Percentiles rank a stretch among this genome's conserved stretches.
Conservation (phyloP, 2,797 vertebrate genomes). For the Lutjanus campechanus region DNA sequence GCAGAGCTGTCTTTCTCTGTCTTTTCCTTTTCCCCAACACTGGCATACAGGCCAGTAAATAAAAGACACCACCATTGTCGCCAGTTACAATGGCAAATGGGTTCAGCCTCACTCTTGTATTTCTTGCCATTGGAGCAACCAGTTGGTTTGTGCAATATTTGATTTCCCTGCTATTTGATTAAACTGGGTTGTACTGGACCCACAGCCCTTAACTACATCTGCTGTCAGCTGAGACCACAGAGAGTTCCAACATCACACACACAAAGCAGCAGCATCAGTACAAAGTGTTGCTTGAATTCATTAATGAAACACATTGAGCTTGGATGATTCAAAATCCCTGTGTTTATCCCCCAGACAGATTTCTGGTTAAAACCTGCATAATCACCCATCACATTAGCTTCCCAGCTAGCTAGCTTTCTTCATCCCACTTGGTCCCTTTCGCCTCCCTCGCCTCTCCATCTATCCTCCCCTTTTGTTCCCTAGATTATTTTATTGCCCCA, state of each 20-base stretch:
- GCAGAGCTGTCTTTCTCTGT: slow-evolving; percentile 22
- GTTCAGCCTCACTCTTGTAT: background rate
- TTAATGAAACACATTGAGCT: slow-evolving; percentile 66
- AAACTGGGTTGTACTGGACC: slow-evolving; percentile 41
- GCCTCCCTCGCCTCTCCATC: slow-evolving; percentile 9
- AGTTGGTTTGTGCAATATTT: slow-evolving; percentile 42
- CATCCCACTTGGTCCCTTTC: slow-evolving; percentile 18
- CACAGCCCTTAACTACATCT: slow-evolving; percentile 40
- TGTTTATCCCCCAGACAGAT: slow-evolving; percentile 63
- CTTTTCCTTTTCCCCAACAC: background rate
- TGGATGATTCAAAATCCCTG: slow-evolving; percentile 57
- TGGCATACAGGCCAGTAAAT: slow-evolving; percentile 11
- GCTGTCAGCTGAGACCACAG: slow-evolving; percentile 46
- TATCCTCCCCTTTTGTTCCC: slow-evolving; percentile 25
- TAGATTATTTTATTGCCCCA: slow-evolving; percentile 22
- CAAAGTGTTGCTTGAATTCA: slow-evolving; percentile 53
- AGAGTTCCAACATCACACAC: slow-evolving; percentile 30
- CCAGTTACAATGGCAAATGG: background rate
- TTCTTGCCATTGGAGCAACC: slow-evolving; percentile 20
- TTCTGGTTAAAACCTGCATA: slow-evolving; percentile 66
- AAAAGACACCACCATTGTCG: background rate
- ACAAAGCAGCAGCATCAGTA: slow-evolving; percentile 27
- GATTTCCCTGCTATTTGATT: slow-evolving; percentile 55
- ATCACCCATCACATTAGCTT: slow-evolving; percentile 62
- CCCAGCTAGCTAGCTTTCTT: slow-evolving; percentile 41